Evolutionary conservation across 2,888 invertebrate species (phyloP), one percentile per base, ranked within the genome.

Genomic region (Coecobrya sp.): DNA sequence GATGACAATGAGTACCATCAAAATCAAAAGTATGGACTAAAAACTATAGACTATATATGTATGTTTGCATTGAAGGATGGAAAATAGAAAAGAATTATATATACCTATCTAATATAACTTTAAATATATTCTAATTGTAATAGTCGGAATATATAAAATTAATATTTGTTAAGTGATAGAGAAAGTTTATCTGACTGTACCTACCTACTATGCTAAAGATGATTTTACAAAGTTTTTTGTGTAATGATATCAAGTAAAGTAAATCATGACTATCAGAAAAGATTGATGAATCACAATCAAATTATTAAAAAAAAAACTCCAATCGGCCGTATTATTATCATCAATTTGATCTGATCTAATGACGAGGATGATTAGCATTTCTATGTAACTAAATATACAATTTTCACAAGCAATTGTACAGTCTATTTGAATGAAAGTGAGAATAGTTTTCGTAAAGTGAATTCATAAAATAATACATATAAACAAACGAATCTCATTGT

Each of bases 131-230:
- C n/a, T n/a, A n/a, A n/a, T n/a, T n/a, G n/a, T n/a, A n/a, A n/a
- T n/a, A n/a, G n/a, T n/a, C n/a, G n/a, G n/a, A n/a, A n/a, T 52
- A 16, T 52, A 7, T 52, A 52, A 52, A 52, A 52, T 16, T 59
- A 19, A n/a, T 59, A 59, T 7, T n/a, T 30, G 36, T 68, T 30
- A 65, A 65, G 65, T 65, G 13, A 25, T 19, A 19, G 62, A 42
- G 62, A 76, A 22, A 45, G 45, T 30, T 55, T 82, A 49, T 84
- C 59, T 84, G 84, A 84, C 62, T 84, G 84, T 84, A 84, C 84
- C 84, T 84, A 82, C 82, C 68, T 27, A 68, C 22, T 62, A 22
- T 25, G 62, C 62, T 52, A 10, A 52, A 52, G 52, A 52, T 62
- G 62, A 62, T 55, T 55, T 55, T 55, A 16, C 55, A 55, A 55